A percentile compares a stretch with the other conserved stretches of the same genome.
phyloP scores from a whole-genome alignment of 2,888 invertebrate species.

The Latheticus oryzae region DNA sequence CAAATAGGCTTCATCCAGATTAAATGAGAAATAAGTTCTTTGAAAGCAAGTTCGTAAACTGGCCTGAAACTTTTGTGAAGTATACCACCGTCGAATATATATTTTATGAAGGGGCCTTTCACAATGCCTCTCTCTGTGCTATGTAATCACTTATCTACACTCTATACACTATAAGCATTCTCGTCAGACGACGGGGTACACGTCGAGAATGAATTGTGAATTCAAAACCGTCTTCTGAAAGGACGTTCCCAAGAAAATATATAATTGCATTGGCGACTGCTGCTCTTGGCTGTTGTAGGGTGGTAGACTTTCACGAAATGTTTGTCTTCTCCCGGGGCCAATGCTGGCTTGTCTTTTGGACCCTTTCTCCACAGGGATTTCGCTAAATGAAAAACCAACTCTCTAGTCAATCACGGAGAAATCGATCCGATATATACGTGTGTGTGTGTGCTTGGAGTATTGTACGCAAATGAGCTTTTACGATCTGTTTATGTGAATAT shows the following conservation, averaged over 20 bases:
- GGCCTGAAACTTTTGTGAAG: slow-evolving; percentile 53
- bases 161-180: slow-evolving; percentile 39
- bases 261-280: slow-evolving; percentile 42
- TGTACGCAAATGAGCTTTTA: slow-evolving; percentile 37
- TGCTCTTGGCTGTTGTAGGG: slow-evolving; percentile 24
- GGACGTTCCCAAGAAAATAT: slow-evolving; percentile 39
- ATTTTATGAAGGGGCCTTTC: slow-evolving; percentile 50
- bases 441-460: slow-evolving; percentile 11
- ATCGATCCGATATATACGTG: slow-evolving; percentile 3
- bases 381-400: slow-evolving; percentile 10
- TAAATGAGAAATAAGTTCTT: slow-evolving; percentile 57
- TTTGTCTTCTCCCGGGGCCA: slow-evolving; percentile 34
- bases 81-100: slow-evolving; percentile 47
- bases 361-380: slow-evolving; percentile 15
- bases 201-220: slow-evolving; percentile 38
- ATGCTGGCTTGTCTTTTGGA: slow-evolving; percentile 14
- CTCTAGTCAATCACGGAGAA: slow-evolving; percentile 16
- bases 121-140: slow-evolving; percentile 50
- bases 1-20: slow-evolving; percentile 56
- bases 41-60: slow-evolving; percentile 57
- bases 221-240: slow-evolving; percentile 37
- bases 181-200: slow-evolving; percentile 23
- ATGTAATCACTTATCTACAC: slow-evolving; percentile 55
- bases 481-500: slow-evolving; percentile 43
- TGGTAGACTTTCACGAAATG: slow-evolving; percentile 41